Base-by-base conservation (phyloP, 2,888 invertebrate species). In the Netelia fuscicornis region DNA sequence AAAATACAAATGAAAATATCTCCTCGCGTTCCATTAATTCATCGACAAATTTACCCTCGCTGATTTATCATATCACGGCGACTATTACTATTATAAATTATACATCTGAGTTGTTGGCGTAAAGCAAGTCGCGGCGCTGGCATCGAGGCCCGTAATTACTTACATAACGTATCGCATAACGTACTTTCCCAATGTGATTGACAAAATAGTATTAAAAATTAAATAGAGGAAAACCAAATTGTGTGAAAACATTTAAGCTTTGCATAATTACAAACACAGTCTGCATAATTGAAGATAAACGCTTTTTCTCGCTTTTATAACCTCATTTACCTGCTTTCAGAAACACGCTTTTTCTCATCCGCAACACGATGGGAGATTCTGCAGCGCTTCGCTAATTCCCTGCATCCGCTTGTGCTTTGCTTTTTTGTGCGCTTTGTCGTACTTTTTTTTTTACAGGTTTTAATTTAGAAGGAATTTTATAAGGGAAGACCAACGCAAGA, bases 321-420 rank as follows among this genome's bases (percentile, higher is more conserved):
- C 65, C 52, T 54, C 58, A 2, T 58, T 85, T 85, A 65, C 65
- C 81, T 85, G 85, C 85, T 85, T 85, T 85, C 85, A 85, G 85
- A 77, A 42, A 68, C 23, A 81, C 60, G 70, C 75, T 78, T 79
- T 81, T 79, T 65, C 25, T 44, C 25, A 17, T 64, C 37, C 2
- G 68, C 25, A 62, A 9, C 78, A 44, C 42, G 70, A 70, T 65
- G 70, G 79, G 71, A 77, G 71, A 77, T 62, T 52, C 20, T 23
- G n/a, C 58, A 5, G 23, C 60, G 81, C 81, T 67, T 62, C 62
- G 67, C 56, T 17, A 13, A 56, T 71, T 13, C 68, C 67, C 17
- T 30, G 11, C 62, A 11, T 2, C n/a, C 48, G 52, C 54, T 30
- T 52, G 13, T 58, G 44, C 25, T 25, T 6, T 6, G 20, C 13